These are phyloP conservation scores for Drosophila robusta DNA, from an alignment of 2,888 invertebrate species.

Conservation along the genomic window DNA sequence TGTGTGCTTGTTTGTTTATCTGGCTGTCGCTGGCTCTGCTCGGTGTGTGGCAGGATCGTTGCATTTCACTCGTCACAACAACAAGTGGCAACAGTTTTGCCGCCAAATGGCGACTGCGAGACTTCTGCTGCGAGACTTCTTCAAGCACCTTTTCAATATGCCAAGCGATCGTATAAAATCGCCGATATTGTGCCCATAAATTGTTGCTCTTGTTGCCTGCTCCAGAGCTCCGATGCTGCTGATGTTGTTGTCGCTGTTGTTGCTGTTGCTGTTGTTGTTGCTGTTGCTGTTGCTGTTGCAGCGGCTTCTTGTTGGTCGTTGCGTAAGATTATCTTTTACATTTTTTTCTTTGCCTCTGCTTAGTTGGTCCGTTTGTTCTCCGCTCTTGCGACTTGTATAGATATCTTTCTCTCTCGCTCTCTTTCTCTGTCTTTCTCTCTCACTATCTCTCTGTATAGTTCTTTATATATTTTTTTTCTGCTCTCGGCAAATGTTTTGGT, in stretches of 20 bases:
- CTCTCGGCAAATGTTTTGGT: constrained; percentile 45
- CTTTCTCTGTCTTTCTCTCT: constrained; percentile 20
- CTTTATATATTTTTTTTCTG: constrained; percentile 20
- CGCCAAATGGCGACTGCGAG: constrained; percentile 58
- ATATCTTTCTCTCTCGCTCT: constrained; percentile 22
- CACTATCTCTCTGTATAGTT: constrained; percentile 17
- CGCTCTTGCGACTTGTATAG: constrained; percentile 24
- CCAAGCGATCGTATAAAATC: constrained; percentile 41
- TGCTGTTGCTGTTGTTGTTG: constrained; percentile 23
- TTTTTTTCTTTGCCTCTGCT: constrained; percentile 16
- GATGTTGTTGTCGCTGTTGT: constrained; percentile 23
- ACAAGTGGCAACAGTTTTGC: constrained; percentile 74
- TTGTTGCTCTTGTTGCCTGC: constrained; percentile 47
- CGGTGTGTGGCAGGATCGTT: constrained; percentile 64
- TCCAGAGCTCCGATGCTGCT: constrained; percentile 13
- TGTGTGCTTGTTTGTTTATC: constrained; percentile 38
- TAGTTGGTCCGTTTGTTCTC: constrained; percentile 18
- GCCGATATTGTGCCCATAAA: constrained; percentile 54
- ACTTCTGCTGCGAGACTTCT: constrained; percentile 18
- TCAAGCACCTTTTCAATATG: constrained; percentile 24
- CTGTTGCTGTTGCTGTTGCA: constrained; percentile 24
- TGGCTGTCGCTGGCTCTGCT: constrained; percentile 2
- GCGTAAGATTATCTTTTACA: constrained; percentile 75
- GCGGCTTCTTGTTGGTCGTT: constrained; percentile 55
- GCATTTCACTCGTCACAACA: constrained; percentile 39